Conservation (phyloP, 2,797 vertebrate species). For the Sciurus vulgaris region DNA sequence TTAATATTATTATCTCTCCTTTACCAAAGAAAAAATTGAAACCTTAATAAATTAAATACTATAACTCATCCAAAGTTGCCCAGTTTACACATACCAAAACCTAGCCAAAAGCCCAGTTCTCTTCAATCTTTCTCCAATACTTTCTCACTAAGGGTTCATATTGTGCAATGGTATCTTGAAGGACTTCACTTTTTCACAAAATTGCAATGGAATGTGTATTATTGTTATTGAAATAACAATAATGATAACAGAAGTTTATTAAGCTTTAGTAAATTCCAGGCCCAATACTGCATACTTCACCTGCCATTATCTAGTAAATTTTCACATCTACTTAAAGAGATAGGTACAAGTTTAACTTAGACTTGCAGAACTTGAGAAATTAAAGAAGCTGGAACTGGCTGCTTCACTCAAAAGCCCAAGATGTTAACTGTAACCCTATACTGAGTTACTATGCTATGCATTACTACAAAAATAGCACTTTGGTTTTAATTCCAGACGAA, state of each 20-base stretch:
- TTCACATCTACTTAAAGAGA: not conserved
- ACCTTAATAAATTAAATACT: not conserved
- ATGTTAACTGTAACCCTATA: not conserved
- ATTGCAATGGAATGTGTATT: not conserved
- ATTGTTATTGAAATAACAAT: not conserved
- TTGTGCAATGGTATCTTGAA: not conserved
- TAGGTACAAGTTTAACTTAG: not conserved
- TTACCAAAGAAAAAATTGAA: not conserved
- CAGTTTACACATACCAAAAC: not conserved
- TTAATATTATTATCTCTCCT: not conserved
- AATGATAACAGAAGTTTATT: not conserved
- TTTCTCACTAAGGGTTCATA: not conserved
- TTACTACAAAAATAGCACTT: not conserved
- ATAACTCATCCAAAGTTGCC: not conserved
- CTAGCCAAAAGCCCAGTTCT: not conserved
- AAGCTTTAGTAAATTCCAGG: not conserved
- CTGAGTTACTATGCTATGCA: not conserved
- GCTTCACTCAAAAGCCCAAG: not conserved
- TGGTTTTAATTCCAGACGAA: constrained; percentile 54
- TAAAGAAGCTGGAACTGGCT: not conserved
- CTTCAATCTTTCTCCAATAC: not conserved
- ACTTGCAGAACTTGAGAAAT: constrained; percentile 17
- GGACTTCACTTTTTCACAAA: not conserved
- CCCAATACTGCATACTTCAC: not conserved
- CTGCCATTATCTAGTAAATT: not conserved